Base-by-base conservation (phyloP, 2,113 vertebrate genomes). In the Anser brachyrhynchus region DNA sequence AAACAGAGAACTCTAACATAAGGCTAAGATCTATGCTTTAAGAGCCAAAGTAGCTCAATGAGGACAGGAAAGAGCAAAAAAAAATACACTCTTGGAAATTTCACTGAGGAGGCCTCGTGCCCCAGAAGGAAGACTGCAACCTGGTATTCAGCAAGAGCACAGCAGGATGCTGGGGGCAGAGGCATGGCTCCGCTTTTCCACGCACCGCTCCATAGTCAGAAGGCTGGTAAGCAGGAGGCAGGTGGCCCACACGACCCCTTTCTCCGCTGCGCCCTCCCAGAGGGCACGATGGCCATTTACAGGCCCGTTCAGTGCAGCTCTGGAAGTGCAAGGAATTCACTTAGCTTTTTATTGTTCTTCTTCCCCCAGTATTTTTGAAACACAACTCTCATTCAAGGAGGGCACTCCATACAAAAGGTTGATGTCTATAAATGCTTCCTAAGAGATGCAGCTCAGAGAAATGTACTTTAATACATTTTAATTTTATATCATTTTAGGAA, bases 151-250 rank as follows among this genome's bases (percentile, higher is more conserved):
- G 35, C 39, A 54, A 17, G 58, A 55, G 33, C 3, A 16, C 5
- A 69, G 35, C 43, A 75, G 46, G 57, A 74, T 75, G 77, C 44
- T 43, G 46, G 31, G 28, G 62, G 39, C 55, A 76, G 57, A 62
- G 66, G 57, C 43, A 78, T 18, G 71, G 29, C 26, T 37, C 9
- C 9, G 13, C 16, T 16, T 26, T 54, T 23, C 21, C 26, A 28
- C 11, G 1, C 0, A 15, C 4, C 4, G 7, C 44, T 29, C 4
- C 12, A n/a, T 1, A 19, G 78, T 52, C 21, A 5, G 0, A 16
- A 6, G 41, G 62, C 43, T 37, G 29, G 59, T 43, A 81, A 71
- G 92, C 69, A 93, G 61, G 31, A 78, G 28, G 31, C 67, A 52
- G 64, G 5, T 31, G 65, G 35, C 9, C 11, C 41, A 14, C 35